Base-by-base conservation (phyloP, 1,140 invertebrate species). In the Sarcophaga bullata region DNA sequence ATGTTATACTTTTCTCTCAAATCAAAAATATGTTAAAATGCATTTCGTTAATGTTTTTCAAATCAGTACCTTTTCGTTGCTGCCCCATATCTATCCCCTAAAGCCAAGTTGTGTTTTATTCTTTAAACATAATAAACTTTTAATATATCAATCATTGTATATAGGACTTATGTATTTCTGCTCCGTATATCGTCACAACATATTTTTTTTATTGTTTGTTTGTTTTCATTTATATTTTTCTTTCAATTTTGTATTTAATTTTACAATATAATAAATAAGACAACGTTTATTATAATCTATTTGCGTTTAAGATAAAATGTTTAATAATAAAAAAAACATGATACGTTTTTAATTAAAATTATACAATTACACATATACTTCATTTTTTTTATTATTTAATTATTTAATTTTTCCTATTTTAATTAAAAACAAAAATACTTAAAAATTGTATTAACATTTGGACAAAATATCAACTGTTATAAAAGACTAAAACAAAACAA, bases 381-480 rank as follows among this genome's bases (percentile, higher is more conserved):
- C 4, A 37, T 37, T 37, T 37, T 37, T 2, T 37, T 37, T 37
- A n/a, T 37, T 37, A 37, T 37, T 37, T 37, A 37, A 1, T 37
- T 37, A 37, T 37, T 37, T 37, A 37, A 4, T 37, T 37, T 37
- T 37, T 37, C 25, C 25, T 37, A 37, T 37, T 37, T 37, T 37
- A 37, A 37, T 37, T 37, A 37, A 19, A 68, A 8, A 19, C 8
- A 68, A 68, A 68, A 68, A 68, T 68, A 68, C 62, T 68, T 68
- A 68, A 68, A 50, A 68, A 68, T 19, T 68, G 62, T 68, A 68
- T 68, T 68, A n/a, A 68, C 62, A 68, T 68, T 68, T 68, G n/a
- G n/a, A 19, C 17, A 68, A 10, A 68, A 25, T 68, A 68, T 68
- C 62, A 68, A 68, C 19, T 68, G 62, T 68, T 68, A 68, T 68